phyloP scores from a whole-genome alignment of 2,888 invertebrate genomes.

The Sisyra nigra region DNA sequence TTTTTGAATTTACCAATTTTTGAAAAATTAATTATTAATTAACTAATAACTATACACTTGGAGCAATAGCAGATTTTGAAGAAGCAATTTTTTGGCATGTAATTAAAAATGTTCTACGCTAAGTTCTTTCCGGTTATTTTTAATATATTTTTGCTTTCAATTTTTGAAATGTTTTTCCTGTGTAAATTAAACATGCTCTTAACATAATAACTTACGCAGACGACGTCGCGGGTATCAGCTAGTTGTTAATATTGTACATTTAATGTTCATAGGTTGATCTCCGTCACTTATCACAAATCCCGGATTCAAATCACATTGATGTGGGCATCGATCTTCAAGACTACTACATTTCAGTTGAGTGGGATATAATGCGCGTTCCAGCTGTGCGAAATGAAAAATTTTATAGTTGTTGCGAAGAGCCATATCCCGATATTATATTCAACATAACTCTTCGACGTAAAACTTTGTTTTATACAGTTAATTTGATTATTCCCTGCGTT shows the following conservation, averaged over 20 bases:
- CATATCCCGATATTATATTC: conserved; percentile 95
- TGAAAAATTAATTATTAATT: too few relatives aligned
- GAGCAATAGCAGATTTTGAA: too few relatives aligned
- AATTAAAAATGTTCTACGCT: too few relatives aligned
- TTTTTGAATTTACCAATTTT: too few relatives aligned
- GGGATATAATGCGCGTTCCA: conserved; percentile 92
- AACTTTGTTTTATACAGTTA: conserved; percentile 94
- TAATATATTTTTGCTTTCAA: neutral
- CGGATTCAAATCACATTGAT: conserved; percentile 75
- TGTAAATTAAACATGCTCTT: too few relatives aligned
- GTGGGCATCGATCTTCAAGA: conserved; percentile 86
- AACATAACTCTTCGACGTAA: conserved; percentile 88
- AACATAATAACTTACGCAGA: too few relatives aligned
- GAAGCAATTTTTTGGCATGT: too few relatives aligned
- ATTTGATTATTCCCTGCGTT: conserved; percentile 92
- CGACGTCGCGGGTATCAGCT: too few relatives aligned
- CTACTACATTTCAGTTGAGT: conserved; percentile 94
- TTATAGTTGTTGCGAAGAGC: conserved; percentile 94
- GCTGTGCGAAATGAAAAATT: conserved; percentile 81
- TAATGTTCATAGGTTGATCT: conserved; percentile 62
- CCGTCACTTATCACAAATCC: conserved; percentile 72
- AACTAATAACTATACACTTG: too few relatives aligned
- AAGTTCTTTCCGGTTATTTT: too few relatives aligned
- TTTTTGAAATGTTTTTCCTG: too few relatives aligned
- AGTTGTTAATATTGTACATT: neutral